A percentile compares a stretch with the other conserved stretches of the same genome.
phyloP scores from a whole-genome alignment of 2,888 invertebrate species.

The Litoditis marina region DNA sequence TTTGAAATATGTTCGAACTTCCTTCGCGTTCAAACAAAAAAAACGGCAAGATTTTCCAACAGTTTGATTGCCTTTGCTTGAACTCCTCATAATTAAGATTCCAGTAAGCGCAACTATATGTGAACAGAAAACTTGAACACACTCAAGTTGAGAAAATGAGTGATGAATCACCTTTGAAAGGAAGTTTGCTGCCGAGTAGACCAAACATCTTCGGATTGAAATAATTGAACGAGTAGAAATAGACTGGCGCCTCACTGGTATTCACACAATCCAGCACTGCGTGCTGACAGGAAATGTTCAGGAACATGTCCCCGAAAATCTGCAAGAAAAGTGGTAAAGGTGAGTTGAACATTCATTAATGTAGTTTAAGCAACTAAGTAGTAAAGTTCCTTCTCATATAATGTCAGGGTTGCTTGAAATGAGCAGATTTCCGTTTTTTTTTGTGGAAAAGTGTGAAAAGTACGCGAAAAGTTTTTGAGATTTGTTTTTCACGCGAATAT shows the following conservation, averaged over 20 bases:
- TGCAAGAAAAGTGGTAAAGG: not conserved
- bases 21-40: no score
- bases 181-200: not conserved
- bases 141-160: not conserved
- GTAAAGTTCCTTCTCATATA: no score
- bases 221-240: slow-evolving; percentile 17
- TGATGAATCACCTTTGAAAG: slow-evolving; percentile 4
- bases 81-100: no score
- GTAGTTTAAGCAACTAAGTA: no score
- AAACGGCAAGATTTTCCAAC: not conserved
- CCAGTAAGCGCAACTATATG: no score
- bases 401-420: no score
- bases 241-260: not conserved
- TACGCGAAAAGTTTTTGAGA: no score
- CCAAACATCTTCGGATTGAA: slow-evolving; percentile 19
- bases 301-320: slow-evolving; percentile 1
- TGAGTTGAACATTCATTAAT: not conserved
- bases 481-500: not conserved
- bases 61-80: no score
- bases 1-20: no score
- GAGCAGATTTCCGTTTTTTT: no score
- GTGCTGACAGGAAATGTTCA: slow-evolving; percentile 7
- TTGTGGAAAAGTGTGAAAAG: no score
- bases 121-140: not conserved
- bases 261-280: slow-evolving; percentile 4